These are phyloP conservation scores for Drosophila ironensis DNA, from an alignment of 1,140 invertebrate genomes.

Conservation along the genomic window DNA sequence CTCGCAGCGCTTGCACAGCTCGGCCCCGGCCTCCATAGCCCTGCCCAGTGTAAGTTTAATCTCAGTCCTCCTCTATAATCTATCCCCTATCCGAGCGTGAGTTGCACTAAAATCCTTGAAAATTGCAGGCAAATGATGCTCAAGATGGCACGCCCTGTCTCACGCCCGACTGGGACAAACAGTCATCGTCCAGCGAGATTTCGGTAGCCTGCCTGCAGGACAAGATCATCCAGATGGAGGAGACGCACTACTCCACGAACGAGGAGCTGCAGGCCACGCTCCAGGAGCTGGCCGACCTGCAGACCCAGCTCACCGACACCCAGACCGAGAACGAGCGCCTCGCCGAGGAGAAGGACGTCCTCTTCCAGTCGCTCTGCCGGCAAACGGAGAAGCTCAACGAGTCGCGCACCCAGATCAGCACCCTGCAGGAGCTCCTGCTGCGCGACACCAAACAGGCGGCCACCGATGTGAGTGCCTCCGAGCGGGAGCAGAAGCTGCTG, in stretches of 20 bases:
- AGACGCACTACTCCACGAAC: constrained; percentile 89
- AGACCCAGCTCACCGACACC: constrained; percentile 91
- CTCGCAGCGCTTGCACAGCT: constrained; percentile 86
- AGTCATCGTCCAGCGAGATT: constrained; percentile 93
- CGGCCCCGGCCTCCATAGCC: constrained; percentile 86
- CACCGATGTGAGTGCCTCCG: constrained; percentile 85
- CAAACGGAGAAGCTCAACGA: constrained; percentile 96
- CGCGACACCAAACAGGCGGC: constrained; percentile 84
- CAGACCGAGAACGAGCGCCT: constrained; percentile 94
- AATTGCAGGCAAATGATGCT: constrained; percentile 50
- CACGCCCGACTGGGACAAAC: constrained; percentile 93
- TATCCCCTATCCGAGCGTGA: too few species aligned
- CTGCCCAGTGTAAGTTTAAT: constrained; percentile 83
- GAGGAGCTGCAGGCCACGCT: constrained; percentile 97
- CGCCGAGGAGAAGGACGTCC: constrained; percentile 92
- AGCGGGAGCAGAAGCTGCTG: constrained; percentile 92
- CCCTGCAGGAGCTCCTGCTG: constrained; percentile 88
- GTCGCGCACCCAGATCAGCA: constrained; percentile 86
- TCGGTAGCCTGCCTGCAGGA: constrained; percentile 96
- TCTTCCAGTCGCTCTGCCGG: constrained; percentile 94
- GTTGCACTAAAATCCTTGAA: neutral
- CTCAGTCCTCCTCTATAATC: too few species aligned
- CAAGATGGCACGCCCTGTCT: constrained; percentile 84
- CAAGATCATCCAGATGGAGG: constrained; percentile 90
- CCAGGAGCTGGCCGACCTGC: constrained; percentile 94